phyloP scores from a whole-genome alignment of 2,113 vertebrate species.

The Neotoma lepida region DNA sequence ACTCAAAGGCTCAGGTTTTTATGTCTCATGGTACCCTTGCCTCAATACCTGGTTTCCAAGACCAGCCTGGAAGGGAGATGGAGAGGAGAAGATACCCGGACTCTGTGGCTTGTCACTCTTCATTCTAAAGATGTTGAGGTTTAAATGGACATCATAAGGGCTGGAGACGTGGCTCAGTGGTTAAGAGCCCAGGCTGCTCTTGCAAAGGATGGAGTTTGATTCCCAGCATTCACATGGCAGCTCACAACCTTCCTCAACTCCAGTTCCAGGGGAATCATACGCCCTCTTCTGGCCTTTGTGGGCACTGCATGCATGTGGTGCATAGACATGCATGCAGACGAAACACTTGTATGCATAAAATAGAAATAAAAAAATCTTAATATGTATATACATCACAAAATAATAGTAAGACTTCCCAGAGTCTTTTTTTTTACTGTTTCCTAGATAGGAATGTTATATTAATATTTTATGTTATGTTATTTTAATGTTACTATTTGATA shows the following conservation, averaged over 20 bases:
- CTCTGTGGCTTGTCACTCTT: neutral
- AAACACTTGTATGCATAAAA: neutral
- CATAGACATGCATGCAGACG: neutral
- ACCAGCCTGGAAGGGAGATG: neutral
- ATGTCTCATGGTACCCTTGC: fast-evolving
- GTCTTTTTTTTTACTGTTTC: too few relatives aligned
- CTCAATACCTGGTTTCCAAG: neutral
- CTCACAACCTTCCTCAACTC: neutral
- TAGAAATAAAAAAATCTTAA: neutral
- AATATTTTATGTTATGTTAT: neutral
- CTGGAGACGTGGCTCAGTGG: neutral
- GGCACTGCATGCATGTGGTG: neutral
- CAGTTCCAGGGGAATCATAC: neutral
- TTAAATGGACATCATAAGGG: neutral
- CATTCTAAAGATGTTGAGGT: neutral
- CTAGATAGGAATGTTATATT: neutral
- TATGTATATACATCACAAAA: neutral
- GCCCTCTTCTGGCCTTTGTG: neutral
- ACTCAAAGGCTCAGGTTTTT: neutral
- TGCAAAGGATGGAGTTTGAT: neutral
- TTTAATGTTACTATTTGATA: neutral
- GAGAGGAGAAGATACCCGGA: neutral
- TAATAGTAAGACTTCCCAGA: neutral
- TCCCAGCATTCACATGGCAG: neutral
- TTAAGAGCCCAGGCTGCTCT: neutral